Conservation (phyloP, 2,113 vertebrate species). For the Plecturocebus donacophilus region DNA sequence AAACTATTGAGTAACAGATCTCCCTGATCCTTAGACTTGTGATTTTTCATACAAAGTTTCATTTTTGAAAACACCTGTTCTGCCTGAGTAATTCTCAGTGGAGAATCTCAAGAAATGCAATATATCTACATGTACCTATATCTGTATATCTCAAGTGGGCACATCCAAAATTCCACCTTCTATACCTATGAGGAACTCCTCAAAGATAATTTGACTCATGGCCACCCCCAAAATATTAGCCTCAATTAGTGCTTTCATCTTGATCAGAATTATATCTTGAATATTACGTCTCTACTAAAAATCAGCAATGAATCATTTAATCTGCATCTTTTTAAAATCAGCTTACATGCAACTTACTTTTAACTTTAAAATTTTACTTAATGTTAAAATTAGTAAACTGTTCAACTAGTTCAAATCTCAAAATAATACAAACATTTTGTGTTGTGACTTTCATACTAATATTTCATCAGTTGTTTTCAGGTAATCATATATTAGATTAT, state of each 20-base stretch:
- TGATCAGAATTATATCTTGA: neutral
- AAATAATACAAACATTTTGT: neutral
- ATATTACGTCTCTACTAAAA: neutral
- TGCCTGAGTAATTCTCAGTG: neutral
- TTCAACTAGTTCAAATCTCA: neutral
- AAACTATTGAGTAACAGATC: neutral
- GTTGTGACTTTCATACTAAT: no score
- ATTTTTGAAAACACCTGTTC: neutral
- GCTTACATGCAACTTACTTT: neutral
- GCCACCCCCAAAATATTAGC: neutral
- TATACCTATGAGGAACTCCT: accelerated
- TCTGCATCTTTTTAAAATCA: neutral
- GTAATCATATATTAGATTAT: neutral
- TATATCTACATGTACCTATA: no score
- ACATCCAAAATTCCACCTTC: neutral
- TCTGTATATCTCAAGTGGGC: neutral
- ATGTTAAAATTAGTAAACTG: neutral
- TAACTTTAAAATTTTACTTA: neutral
- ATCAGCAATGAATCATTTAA: neutral
- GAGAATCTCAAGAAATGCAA: neutral
- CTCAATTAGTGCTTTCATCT: neutral
- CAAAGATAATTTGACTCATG: neutral
- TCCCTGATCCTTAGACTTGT: no score
- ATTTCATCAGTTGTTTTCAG: neutral
- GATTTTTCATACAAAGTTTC: neutral